Base-by-base conservation (phyloP, 2,113 vertebrate genomes). In the Tupaia tana region DNA sequence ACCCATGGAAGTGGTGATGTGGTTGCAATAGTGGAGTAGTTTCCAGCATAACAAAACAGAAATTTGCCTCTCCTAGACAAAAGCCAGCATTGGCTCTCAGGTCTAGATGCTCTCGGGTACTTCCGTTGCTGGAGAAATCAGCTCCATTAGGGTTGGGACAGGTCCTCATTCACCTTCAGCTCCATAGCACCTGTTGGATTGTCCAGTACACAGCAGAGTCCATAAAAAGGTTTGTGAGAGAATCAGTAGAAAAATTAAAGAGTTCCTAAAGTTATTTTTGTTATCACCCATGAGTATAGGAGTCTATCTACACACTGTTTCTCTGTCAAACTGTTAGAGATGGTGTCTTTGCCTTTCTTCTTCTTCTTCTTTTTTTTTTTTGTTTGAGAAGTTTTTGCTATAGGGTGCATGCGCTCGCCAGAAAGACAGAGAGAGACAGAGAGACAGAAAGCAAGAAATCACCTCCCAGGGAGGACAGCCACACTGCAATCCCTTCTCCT, bases 81-180 rank as follows among this genome's bases (percentile, higher is more conserved):
- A 69, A 22, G 1, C 0, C 22, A 24, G 9, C 7, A 19, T 15
- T 2, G 9, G 7, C 25, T 9, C 25, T 54, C 31, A 1, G 1
- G 25, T 24, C 58, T 59, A 61, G 27, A 74, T 13, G 9, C 19
- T 13, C 1, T 31, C 15, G 3, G 19, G 0, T 34, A 2, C 52
- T 6, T 64, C 79, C 19, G 8, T 20, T 71, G 11, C 29, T 27
- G 15, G 0, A 27, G 74, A 63, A 54, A n/a, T 9, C 29, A 31
- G 20, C n/a, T 81, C 54, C 24, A 1, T 18, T 5, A 27, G 20
- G 31, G 12, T 29, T 7, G 9, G 11, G 86, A 25, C 2, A 0
- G 13, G 10, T 34, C 18, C 52, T 34, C 34, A 14, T 9, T 52
- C 25, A 43, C 54, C 71, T 24, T 52, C 63, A n/a, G 29, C 29